Conservation (phyloP, 1,140 invertebrate species). For the Lineus longissimus region DNA sequence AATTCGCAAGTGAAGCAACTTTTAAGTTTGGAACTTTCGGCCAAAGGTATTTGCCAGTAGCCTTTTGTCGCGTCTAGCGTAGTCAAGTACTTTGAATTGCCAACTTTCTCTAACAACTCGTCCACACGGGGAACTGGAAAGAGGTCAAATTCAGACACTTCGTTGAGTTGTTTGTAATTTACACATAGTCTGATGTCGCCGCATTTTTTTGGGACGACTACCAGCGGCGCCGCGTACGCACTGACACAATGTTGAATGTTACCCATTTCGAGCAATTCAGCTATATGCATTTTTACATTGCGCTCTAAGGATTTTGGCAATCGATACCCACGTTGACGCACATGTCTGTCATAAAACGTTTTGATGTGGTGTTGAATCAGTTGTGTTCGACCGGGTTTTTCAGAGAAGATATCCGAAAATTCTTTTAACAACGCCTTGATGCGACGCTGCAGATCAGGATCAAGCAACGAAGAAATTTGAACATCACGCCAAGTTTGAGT, state of each 20-base stretch:
- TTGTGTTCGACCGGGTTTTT: slow-evolving; percentile 14
- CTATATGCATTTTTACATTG: slow-evolving; percentile 45
- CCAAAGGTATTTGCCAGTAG: slow-evolving; percentile 22
- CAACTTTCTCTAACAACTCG: no score
- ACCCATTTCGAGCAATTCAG: slow-evolving; percentile 38
- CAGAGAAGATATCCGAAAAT: no score
- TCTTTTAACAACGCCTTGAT: no score
- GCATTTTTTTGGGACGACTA: slow-evolving; percentile 55
- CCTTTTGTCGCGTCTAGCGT: slow-evolving; percentile 22
- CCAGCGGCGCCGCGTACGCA: slow-evolving; percentile 58
- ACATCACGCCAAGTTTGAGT: no score
- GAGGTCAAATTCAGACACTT: slow-evolving; percentile 10
- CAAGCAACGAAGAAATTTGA: no score
- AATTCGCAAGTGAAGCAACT: slow-evolving; percentile 9
- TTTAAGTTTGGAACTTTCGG: slow-evolving; percentile 19
- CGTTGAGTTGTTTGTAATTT: slow-evolving; percentile 51
- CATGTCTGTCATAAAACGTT: slow-evolving; percentile 8
- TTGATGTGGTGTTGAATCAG: slow-evolving; percentile 9
- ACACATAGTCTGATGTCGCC: slow-evolving; percentile 54
- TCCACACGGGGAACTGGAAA: no score
- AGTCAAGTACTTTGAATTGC: not conserved
- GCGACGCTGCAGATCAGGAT: no score
- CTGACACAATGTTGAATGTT: slow-evolving; percentile 43
- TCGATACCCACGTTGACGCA: slow-evolving; percentile 24
- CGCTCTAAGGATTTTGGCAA: slow-evolving; percentile 47